Conservation (phyloP, 2,797 vertebrate genomes). For the Phoebastria nigripes region DNA sequence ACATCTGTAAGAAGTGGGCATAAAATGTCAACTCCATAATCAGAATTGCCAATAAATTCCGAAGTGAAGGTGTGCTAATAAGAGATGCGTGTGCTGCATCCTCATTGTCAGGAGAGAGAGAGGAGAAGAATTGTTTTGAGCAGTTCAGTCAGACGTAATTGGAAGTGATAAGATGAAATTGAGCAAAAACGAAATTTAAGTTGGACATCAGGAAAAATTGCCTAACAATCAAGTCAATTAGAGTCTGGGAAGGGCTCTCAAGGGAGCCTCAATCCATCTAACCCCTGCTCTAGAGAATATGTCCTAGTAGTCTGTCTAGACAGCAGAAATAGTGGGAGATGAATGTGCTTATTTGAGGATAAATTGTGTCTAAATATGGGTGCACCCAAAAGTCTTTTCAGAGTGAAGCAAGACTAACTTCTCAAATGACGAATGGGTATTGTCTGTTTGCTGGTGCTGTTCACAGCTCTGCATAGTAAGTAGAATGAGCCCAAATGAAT, state of each 20-base stretch:
- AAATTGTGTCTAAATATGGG: background rate
- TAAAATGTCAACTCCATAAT: background rate
- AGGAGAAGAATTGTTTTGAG: slow-evolving; percentile 27
- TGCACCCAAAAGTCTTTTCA: background rate
- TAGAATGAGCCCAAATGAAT: background rate
- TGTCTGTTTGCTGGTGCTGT: background rate
- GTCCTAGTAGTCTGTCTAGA: slow-evolving; percentile 16
- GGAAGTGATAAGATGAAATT: slow-evolving; percentile 48
- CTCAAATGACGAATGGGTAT: background rate
- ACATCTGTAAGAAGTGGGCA: background rate
- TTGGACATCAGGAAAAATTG: slow-evolving; percentile 38
- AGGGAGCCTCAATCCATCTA: slow-evolving; percentile 8
- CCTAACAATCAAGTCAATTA: slow-evolving; percentile 51
- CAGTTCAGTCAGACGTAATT: slow-evolving; percentile 10
- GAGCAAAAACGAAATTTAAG: slow-evolving; percentile 35
- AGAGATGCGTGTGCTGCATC: background rate
- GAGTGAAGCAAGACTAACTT: background rate
- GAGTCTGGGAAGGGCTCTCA: slow-evolving; percentile 26
- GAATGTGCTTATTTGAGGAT: background rate
- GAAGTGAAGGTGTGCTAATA: background rate
- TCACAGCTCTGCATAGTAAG: background rate
- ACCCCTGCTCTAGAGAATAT: background rate
- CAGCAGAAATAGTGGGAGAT: background rate
- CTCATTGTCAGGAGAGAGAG: background rate
- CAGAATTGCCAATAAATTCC: background rate